Evolutionary conservation across 2,888 invertebrate species (phyloP).

Genomic region (Xestia xanthographa): DNA sequence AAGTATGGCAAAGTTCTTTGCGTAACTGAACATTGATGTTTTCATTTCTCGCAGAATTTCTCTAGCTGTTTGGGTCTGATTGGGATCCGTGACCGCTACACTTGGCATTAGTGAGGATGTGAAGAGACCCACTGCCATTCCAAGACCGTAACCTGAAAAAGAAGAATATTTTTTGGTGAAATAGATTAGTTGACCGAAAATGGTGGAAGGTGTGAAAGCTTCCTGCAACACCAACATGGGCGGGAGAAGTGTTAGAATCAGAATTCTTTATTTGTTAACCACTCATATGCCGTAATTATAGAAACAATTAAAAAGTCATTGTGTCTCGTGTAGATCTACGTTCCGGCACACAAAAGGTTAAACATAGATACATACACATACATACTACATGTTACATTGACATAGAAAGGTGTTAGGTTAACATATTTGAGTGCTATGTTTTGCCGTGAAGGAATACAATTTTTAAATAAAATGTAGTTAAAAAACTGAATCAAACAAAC

Average conservation of each 20-base stretch:
- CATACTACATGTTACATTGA: too few species aligned
- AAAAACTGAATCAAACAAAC: too few species aligned
- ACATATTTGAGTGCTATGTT: too few species aligned
- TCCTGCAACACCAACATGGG: not conserved
- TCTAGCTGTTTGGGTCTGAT: conserved; percentile 94
- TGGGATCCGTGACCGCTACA: conserved; percentile 92
- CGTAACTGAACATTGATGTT: conserved; percentile 96
- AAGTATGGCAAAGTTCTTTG: conserved; percentile 99
- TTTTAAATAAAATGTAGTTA: too few species aligned
- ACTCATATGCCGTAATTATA: too few species aligned
- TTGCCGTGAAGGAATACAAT: too few species aligned
- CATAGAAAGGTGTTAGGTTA: too few species aligned
- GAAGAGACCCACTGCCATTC: conserved; percentile 98
- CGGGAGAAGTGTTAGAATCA: not conserved
- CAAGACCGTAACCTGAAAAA: conserved; percentile 96
- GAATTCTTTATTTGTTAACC: too few species aligned
- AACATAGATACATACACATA: too few species aligned
- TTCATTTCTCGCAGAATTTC: conserved; percentile 98
- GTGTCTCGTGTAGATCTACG: too few species aligned
- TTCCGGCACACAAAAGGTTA: too few species aligned
- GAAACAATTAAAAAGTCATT: too few species aligned
- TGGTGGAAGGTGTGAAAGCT: not conserved
- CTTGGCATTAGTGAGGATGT: conserved; percentile 98
- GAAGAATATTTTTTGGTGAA: not conserved
- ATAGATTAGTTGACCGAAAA: not conserved